Percentiles rank a stretch among this genome's conserved stretches.
Conservation (phyloP, 2,797 vertebrate species). For the Pipistrellus nathusii region DNA sequence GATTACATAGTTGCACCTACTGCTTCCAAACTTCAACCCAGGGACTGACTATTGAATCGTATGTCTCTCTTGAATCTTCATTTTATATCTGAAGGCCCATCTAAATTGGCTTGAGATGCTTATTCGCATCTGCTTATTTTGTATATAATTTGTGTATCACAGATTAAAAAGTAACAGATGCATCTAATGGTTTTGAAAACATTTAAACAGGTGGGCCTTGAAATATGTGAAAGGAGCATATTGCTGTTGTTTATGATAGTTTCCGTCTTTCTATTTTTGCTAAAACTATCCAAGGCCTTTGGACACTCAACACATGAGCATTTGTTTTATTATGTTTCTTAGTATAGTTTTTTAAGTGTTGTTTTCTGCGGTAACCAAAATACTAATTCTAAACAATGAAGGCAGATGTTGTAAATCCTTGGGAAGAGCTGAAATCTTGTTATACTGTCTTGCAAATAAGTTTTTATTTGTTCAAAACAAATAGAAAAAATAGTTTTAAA, state of each 20-base stretch:
- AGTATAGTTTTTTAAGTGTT: constrained; percentile 35
- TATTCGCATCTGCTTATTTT: not conserved
- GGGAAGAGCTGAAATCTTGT: not conserved
- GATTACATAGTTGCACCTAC: not conserved
- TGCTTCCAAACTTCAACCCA: not conserved
- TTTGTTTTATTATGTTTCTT: constrained; percentile 39
- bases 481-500: constrained; percentile 10
- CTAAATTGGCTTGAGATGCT: constrained; percentile 23
- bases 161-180: constrained; percentile 42
- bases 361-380: constrained; percentile 21
- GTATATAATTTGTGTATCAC: constrained; percentile 41
- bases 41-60: not conserved
- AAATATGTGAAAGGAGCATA: constrained; percentile 59
- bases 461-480: not conserved
- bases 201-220: constrained; percentile 64
- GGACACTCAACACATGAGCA: not conserved
- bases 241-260: constrained; percentile 36
- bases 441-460: not conserved
- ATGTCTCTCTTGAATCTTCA: not conserved
- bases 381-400: not conserved
- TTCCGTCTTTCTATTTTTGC: constrained; percentile 48
- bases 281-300: constrained; percentile 37
- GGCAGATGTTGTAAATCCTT: not conserved
- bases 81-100: not conserved
- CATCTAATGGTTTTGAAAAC: constrained; percentile 47